phyloP scores from a whole-genome alignment of 2,113 vertebrate species.

The Laticauda colubrina region DNA sequence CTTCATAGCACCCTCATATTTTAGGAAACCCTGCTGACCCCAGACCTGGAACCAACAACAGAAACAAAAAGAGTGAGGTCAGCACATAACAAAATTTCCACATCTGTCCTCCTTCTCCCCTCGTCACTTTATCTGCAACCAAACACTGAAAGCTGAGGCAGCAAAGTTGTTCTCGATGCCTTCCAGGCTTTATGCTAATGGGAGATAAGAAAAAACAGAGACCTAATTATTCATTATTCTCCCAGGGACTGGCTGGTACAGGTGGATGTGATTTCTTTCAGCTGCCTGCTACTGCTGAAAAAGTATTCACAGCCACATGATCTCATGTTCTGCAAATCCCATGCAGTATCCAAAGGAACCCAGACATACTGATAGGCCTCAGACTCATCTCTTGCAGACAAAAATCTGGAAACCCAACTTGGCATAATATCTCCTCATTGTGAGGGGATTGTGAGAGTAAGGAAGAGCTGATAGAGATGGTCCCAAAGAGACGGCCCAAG shows the following conservation, averaged over 20 bases:
- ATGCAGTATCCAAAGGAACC: constrained; percentile 34
- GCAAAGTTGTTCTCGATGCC: constrained; percentile 18
- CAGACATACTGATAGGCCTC: constrained; percentile 31
- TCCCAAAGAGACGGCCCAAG: not conserved
- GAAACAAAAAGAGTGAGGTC: constrained; percentile 1
- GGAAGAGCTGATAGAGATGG: not conserved
- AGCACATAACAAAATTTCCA: constrained; percentile 1
- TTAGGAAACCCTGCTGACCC: constrained; percentile 1
- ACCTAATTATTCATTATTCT: constrained; percentile 37
- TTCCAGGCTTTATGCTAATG: constrained; percentile 19
- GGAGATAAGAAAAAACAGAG: constrained; percentile 37
- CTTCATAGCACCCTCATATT: not conserved
- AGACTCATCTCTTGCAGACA: constrained; percentile 31
- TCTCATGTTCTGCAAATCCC: constrained; percentile 47
- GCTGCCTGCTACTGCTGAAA: constrained; percentile 3
- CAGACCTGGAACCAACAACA: constrained; percentile 16
- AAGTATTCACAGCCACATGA: constrained; percentile 35
- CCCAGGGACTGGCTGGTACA: constrained; percentile 35
- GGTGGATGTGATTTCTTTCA: constrained; percentile 29
- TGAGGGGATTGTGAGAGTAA: not conserved
- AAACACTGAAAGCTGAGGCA: constrained; percentile 24
- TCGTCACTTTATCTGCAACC: constrained; percentile 27
- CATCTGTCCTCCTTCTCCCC: not conserved
- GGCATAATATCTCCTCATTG: not conserved
- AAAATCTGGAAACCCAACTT: constrained; percentile 26